A percentile compares a stretch with the other conserved stretches of the same genome.
These are phyloP conservation scores for Darevskia nairensis DNA, from an alignment of 2,797 vertebrate genomes.

Conservation along the genomic window DNA sequence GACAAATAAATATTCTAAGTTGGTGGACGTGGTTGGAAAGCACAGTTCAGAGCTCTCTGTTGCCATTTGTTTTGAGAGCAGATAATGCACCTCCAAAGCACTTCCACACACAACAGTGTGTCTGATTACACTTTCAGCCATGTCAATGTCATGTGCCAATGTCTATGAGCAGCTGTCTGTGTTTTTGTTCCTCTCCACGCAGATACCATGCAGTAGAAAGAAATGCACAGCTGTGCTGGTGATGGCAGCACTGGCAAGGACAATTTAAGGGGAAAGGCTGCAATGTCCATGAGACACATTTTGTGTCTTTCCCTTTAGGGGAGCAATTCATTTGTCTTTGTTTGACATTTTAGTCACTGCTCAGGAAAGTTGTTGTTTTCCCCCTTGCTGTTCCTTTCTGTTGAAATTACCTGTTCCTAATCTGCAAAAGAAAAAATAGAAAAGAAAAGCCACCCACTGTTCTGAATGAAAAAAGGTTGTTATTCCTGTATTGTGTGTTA, in stretches of 20 bases:
- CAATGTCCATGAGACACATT: background rate
- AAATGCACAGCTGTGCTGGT: background rate
- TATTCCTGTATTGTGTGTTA: conserved; percentile 26
- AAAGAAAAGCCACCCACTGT: background rate
- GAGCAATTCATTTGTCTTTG: conserved; percentile 8
- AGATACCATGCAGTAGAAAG: background rate
- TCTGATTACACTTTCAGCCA: background rate
- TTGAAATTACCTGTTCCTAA: conserved; percentile 18
- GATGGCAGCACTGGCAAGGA: background rate
- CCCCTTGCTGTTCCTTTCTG: background rate
- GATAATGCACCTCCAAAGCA: background rate
- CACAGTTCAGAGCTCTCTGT: background rate
- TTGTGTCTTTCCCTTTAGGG: background rate
- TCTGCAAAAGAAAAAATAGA: background rate
- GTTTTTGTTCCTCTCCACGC: background rate
- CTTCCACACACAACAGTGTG: too few species aligned
- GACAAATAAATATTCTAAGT: background rate
- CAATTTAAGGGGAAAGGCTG: background rate
- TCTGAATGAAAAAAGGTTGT: conserved; percentile 9
- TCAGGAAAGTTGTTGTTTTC: conserved; percentile 2
- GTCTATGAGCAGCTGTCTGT: background rate
- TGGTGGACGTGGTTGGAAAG: background rate
- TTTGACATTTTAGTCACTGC: background rate
- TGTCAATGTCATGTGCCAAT: background rate
- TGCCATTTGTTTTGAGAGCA: background rate